Evolutionary conservation across 2,888 invertebrate species (phyloP), one percentile per base, ranked within the genome.

Genomic region (Magallana nippona): DNA sequence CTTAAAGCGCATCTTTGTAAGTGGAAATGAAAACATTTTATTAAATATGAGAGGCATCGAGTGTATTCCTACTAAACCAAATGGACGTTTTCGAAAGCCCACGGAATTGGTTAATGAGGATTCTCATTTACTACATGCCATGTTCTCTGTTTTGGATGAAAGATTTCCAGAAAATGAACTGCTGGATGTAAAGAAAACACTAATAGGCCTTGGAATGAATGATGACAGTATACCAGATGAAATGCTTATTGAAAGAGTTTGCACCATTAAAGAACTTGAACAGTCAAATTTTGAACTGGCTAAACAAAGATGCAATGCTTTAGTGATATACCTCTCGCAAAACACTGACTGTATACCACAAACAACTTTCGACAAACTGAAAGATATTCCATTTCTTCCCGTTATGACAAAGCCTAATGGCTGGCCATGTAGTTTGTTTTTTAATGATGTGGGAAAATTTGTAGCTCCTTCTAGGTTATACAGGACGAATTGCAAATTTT

Each of bases 381-480:
- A 81, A 78, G 19, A 19, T 1, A 82, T 79, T 78, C 60, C 60
- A 56, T 82, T 82, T 82, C 81, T 91, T 5, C 90, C 90, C 27
- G 85, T 89, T 8, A 82, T 90, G 32, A 13, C 22, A 11, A 87
- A 86, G 27, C 91, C 92, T n/a, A 60, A 22, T 10, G 62, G 82
- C 17, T 91, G 89, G 87, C 84, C 84, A 11, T 84, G 90, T 55
- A 58, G 83, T 3, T 91, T 91, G 91, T 79, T 84, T 62, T 85
- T 87, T 1, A 84, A 85, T 15, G 60, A n/a, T 22, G 2, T 8
- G 1, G 11, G 2, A 0, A 19, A 78, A 5, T 78, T 55, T 78
- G n/a, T 11, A 55, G 78, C 55, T 19, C 78, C 78, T 11, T 22
- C 10, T 17, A 44, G 0, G 55, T 78, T 78, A 17, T 78, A 55